Evolutionary conservation across 2,797 vertebrate species (phyloP), one percentile per base, ranked within the genome.

Genomic region (Macrochelys suwanniensis): DNA sequence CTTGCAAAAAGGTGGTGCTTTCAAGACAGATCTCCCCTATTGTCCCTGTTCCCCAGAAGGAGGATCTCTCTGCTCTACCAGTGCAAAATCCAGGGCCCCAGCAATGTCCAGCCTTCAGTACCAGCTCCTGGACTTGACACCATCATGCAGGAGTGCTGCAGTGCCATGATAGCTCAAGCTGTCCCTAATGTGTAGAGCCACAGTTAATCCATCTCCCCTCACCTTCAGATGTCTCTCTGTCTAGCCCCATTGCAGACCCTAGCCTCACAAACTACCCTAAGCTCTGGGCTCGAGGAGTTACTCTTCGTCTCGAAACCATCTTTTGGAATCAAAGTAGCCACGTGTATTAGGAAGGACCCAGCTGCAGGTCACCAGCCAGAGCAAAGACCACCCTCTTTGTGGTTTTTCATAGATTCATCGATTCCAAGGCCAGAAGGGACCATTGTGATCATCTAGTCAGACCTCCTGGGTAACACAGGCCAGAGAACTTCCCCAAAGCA

Each of bases 371-470:
- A 77, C 21, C 1, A 42, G 0, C 42, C 42, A 25, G 71, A 45
- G 2, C 1, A 1, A 0, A 1, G 28, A 45, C 81, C 6, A 13
- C 37, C 42, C 25, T 42, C 25, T n/a, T 37, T 37, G 61, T 19
- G 61, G 33, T 68, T 68, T 68, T n/a, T n/a, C 61, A 68, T 68
- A 9, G 61, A 37, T 37, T n/a, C 17, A 37, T 37, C 17, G 6
- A 68, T 37, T n/a, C 61, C 17, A n/a, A 61, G 28, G 57, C 28
- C 28, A 31, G 57, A 31, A 33, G 57, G 28, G 28, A n/a, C 16
- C 17, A n/a, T 19, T 19, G 17, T n/a, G 61, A 10, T 68, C 61
- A n/a, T n/a, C 16, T n/a, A 68, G 61, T n/a, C 61, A 10, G 61
- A n/a, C n/a, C 61, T 68, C 33, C 61, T 68, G 33, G 17, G 33